phyloP scores from a whole-genome alignment of 2,113 vertebrate species.

The Rhineura floridana region DNA sequence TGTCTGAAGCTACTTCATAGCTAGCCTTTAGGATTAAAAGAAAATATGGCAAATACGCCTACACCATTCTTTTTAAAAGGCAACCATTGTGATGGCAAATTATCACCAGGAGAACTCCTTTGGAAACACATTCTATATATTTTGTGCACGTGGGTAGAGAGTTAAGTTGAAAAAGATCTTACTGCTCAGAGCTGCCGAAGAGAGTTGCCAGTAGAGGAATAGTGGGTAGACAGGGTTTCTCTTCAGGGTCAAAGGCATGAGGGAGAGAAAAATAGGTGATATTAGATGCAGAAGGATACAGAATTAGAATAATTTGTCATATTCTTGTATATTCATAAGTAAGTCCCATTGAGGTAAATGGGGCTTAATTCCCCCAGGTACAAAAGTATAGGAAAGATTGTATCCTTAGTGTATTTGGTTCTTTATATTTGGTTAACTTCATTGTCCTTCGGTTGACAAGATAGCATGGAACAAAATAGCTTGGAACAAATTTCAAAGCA shows the following conservation, averaged over 20 bases:
- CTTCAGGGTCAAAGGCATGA: not conserved
- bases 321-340: not conserved
- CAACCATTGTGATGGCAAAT: not conserved
- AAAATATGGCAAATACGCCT: not conserved
- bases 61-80: not conserved
- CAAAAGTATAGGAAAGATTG: not conserved
- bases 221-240: too few species aligned
- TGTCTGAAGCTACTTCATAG: not conserved
- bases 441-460: constrained; percentile 36
- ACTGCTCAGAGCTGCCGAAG: not conserved
- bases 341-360: not conserved
- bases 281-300: not conserved
- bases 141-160: not conserved
- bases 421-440: not conserved
- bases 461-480: not conserved
- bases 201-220: not conserved
- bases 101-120: not conserved
- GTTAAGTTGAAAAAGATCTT: not conserved
- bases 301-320: not conserved
- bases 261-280: not conserved
- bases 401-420: not conserved
- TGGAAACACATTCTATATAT: not conserved
- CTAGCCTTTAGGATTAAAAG: not conserved
- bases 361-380: not conserved
- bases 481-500: constrained; percentile 13